These are phyloP conservation scores for Gymnoscopelus braueri DNA, from an alignment of 2,797 vertebrate species.

Conservation along the genomic window DNA sequence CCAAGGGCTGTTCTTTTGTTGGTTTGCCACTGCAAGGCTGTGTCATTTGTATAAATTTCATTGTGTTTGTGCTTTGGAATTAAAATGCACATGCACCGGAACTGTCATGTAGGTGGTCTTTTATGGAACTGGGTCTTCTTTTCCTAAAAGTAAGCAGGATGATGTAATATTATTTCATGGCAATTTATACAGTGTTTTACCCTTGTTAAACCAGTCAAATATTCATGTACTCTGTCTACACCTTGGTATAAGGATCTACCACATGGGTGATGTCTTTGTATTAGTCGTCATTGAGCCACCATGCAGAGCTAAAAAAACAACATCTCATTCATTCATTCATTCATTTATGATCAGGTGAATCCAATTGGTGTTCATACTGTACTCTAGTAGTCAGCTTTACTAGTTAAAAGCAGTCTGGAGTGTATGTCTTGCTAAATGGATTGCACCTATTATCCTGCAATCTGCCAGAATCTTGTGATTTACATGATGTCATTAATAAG, in stretches of 20 bases:
- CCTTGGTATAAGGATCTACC: conserved; percentile 8
- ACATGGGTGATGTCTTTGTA: not conserved
- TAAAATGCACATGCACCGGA: not conserved
- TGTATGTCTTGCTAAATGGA: conserved; percentile 43
- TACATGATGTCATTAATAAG: conserved; percentile 51
- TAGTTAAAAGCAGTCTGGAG: conserved; percentile 26
- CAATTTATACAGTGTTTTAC: not conserved
- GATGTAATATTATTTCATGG: not conserved
- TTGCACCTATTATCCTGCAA: conserved; percentile 35
- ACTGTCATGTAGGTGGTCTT: not conserved
- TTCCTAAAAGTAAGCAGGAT: not conserved
- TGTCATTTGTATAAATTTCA: conserved; percentile 25
- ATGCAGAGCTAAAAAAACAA: conserved; percentile 13
- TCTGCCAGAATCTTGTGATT: conserved; percentile 43
- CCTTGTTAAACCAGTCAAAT: not conserved
- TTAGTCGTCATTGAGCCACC: conserved; percentile 18
- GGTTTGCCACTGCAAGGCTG: conserved; percentile 26
- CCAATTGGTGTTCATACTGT: conserved; percentile 27
- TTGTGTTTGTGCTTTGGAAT: conserved; percentile 5
- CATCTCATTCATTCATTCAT: conserved; percentile 6
- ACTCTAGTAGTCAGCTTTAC: conserved; percentile 26
- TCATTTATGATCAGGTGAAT: conserved; percentile 15
- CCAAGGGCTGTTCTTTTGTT: conserved; percentile 45
- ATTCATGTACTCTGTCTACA: not conserved
- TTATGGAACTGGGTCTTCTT: not conserved